These are phyloP conservation scores for Amblyopsis rosae DNA, from an alignment of 2,113 vertebrate genomes.

Conservation along the genomic window DNA sequence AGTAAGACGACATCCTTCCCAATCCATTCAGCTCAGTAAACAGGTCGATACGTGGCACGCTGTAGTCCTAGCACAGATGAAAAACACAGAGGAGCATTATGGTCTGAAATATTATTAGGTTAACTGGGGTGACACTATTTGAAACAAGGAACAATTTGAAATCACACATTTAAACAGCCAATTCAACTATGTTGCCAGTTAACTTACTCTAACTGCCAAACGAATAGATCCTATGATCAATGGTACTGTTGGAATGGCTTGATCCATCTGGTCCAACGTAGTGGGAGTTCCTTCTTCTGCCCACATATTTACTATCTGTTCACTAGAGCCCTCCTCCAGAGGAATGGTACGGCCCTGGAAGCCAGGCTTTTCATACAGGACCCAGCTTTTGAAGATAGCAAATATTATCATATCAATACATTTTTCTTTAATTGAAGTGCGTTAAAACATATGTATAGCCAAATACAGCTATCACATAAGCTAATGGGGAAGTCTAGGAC, in stretches of 20 bases:
- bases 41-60: slow-evolving; percentile 85
- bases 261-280: slow-evolving; percentile 52
- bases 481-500: background rate
- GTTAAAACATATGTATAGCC: too few relatives aligned
- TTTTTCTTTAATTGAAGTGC: too few relatives aligned
- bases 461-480: background rate
- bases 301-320: slow-evolving; percentile 85
- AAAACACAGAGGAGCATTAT: background rate
- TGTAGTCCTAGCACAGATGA: slow-evolving; percentile 83
- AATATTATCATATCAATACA: too few relatives aligned
- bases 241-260: slow-evolving; percentile 66
- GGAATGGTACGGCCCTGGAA: slow-evolving; percentile 88
- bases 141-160: background rate
- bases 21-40: slow-evolving; percentile 88
- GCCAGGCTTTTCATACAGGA: slow-evolving; percentile 92
- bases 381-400: slow-evolving; percentile 81
- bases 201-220: slow-evolving; percentile 87
- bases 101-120: background rate
- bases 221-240: slow-evolving; percentile 89
- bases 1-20: slow-evolving; percentile 82
- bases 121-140: background rate
- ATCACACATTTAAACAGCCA: too few relatives aligned
- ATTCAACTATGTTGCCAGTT: too few relatives aligned
- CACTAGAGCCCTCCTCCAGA: slow-evolving; percentile 89
- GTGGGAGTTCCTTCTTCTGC: slow-evolving; percentile 69